Conservation (phyloP, 1,140 invertebrate genomes). For the Araneus ventricosus region DNA sequence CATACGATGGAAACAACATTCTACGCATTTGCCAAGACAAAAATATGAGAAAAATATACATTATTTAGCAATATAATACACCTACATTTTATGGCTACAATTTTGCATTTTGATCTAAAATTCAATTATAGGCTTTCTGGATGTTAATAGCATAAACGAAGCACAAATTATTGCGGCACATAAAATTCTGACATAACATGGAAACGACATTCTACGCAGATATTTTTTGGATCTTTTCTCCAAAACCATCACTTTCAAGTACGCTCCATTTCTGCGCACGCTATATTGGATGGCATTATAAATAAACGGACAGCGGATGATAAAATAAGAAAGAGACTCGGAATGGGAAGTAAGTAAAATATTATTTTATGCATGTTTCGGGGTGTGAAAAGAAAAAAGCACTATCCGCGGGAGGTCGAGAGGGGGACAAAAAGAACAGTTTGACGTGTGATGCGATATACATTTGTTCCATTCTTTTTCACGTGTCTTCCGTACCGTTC, state of each 20-base stretch:
- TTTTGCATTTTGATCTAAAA: too few species aligned
- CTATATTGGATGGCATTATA: constrained; percentile 21
- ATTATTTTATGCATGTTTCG: constrained; percentile 41
- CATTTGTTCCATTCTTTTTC: neutral
- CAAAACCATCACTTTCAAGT: neutral
- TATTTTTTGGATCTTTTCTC: neutral
- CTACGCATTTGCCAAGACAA: neutral
- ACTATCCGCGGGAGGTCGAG: constrained; percentile 2
- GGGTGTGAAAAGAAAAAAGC: neutral
- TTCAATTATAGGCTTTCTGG: too few species aligned
- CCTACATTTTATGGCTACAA: too few species aligned
- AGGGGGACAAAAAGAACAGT: neutral
- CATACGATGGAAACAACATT: too few species aligned
- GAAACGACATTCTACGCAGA: neutral
- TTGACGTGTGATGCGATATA: constrained; percentile 12
- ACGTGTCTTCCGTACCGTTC: neutral
- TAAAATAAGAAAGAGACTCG: neutral
- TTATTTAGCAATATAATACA: too few species aligned
- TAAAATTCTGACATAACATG: too few species aligned
- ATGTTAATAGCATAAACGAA: too few species aligned
- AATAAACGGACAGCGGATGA: constrained; percentile 27
- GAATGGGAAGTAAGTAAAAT: constrained; percentile 1
- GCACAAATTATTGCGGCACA: too few species aligned
- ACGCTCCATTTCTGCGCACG: neutral
- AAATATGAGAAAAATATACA: too few species aligned